These are phyloP conservation scores for Julus scanicus DNA, from an alignment of 2,888 invertebrate genomes.

Conservation along the genomic window DNA sequence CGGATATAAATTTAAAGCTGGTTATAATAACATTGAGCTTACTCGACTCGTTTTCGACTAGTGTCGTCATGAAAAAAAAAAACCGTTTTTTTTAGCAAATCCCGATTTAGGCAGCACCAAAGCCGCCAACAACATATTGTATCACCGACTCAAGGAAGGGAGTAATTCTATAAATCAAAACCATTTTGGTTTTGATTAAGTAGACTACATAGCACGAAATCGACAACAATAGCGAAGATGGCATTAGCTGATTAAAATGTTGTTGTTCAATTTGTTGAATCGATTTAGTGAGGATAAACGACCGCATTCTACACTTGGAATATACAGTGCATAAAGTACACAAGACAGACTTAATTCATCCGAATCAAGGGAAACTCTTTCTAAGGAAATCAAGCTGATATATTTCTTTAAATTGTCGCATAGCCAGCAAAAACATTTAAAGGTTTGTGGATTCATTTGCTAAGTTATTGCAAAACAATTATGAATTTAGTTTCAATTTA, in stretches of 20 bases:
- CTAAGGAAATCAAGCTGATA: not conserved
- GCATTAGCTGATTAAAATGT: slow-evolving; percentile 37
- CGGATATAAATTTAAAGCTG: not conserved
- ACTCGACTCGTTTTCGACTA: not conserved
- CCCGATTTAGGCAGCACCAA: not conserved
- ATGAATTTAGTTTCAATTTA: no score
- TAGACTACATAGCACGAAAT: not conserved
- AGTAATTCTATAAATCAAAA: not conserved
- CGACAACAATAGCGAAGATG: not conserved
- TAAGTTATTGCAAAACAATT: no score
- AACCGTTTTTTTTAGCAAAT: not conserved
- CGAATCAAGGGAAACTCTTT: not conserved
- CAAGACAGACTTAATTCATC: not conserved
- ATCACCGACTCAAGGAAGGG: not conserved
- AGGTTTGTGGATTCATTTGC: no score
- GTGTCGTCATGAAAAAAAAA: not conserved
- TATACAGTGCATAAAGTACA: not conserved
- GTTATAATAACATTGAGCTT: not conserved
- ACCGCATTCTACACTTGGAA: not conserved
- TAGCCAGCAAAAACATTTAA: no score
- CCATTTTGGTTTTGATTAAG: not conserved
- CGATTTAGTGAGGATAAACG: not conserved
- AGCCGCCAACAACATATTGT: not conserved
- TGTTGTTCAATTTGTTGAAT: slow-evolving; percentile 2
- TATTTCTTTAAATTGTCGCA: no score